Percentiles rank a stretch among this genome's conserved stretches.
phyloP scores from a whole-genome alignment of 2,797 vertebrate genomes.

The Premnoplex brunnescens region DNA sequence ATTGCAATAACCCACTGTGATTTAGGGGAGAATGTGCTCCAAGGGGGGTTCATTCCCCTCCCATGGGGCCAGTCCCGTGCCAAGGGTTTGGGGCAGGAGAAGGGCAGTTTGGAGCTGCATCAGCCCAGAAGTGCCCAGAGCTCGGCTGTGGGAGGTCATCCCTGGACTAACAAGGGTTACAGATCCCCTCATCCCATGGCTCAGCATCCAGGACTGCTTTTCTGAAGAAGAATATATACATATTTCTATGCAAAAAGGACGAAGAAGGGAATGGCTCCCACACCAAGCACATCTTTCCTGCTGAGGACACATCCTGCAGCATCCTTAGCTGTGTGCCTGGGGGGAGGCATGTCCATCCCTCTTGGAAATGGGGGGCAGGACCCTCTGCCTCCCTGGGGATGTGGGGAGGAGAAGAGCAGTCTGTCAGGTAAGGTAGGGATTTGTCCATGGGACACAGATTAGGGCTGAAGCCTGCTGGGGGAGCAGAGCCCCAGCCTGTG shows the following conservation, averaged over 20 bases:
- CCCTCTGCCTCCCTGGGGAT: background rate
- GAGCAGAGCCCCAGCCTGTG: background rate
- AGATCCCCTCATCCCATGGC: background rate
- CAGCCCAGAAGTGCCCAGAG: background rate
- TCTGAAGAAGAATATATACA: background rate
- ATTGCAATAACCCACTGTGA: background rate
- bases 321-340: rapidly evolving
- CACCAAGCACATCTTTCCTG: background rate
- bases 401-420: background rate
- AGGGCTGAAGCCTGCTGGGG: background rate
- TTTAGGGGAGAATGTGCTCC: background rate
- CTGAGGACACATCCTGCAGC: background rate
- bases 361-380: rapidly evolving
- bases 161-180: rapidly evolving
- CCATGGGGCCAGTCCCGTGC: background rate
- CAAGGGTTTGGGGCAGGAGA: background rate
- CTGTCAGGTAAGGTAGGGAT: background rate
- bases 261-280: background rate
- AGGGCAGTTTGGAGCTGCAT: background rate
- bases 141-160: background rate
- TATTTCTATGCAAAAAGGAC: background rate
- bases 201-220: background rate
- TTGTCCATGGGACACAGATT: background rate
- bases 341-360: background rate
- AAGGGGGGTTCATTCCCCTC: background rate